Percentiles rank a stretch among this genome's conserved stretches.
Evolutionary conservation across 2,113 vertebrate genomes (phyloP).

Genomic region (Tauraco erythrolophus): DNA sequence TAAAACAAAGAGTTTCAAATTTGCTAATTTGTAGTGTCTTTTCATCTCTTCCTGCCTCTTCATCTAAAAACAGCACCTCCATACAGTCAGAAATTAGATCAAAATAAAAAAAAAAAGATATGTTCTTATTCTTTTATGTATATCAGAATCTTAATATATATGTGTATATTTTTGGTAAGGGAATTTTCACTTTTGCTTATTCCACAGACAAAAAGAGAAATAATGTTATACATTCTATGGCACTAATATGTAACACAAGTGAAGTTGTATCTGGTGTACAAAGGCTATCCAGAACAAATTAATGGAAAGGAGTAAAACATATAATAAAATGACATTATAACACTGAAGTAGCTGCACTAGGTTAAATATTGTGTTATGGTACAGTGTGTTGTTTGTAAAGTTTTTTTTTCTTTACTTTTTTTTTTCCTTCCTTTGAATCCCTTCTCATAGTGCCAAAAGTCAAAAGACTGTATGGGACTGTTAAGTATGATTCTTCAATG

Average conservation of each 20-base stretch:
- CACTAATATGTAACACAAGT: neutral
- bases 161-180: neutral
- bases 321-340: neutral
- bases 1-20: neutral
- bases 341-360: neutral
- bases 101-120: neutral
- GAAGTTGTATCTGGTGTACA: neutral
- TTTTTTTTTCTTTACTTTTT: neutral
- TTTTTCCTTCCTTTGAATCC: neutral
- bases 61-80: neutral
- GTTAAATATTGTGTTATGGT: neutral
- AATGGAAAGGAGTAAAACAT: neutral
- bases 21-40: neutral
- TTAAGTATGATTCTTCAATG: neutral
- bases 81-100: neutral
- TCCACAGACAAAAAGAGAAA: neutral
- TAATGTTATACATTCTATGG: neutral
- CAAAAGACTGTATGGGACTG: neutral
- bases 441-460: neutral
- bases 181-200: neutral
- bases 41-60: neutral
- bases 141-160: neutral
- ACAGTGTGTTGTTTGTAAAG: neutral
- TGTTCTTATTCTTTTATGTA: neutral
- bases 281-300: neutral